A percentile compares a stretch with the other conserved stretches of the same genome.
These are phyloP conservation scores for Drosophila fungiperda DNA, from an alignment of 2,888 invertebrate genomes.

Conservation along the genomic window DNA sequence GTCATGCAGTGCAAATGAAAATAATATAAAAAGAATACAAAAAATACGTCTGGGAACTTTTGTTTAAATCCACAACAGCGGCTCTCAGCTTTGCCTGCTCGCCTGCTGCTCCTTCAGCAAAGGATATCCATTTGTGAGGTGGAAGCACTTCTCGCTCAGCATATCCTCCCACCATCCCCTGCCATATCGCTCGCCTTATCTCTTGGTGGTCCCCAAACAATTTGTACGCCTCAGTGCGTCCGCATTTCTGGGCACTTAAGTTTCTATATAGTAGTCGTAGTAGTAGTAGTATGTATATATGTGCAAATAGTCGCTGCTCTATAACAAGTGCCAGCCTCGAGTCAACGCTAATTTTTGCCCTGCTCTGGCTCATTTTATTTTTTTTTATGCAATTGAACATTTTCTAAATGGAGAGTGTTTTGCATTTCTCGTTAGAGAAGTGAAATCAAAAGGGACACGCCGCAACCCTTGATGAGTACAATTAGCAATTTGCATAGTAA, in stretches of 20 bases:
- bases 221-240: constrained; percentile 76
- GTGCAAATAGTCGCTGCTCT: constrained; percentile 6
- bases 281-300: neutral
- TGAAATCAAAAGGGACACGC: constrained; percentile 5
- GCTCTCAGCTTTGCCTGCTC: constrained; percentile 13
- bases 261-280: constrained; percentile 66
- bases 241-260: constrained; percentile 79
- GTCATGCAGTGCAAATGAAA: constrained; percentile 63
- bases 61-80: constrained; percentile 64
- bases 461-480: constrained; percentile 70
- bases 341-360: constrained; percentile 63
- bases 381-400: constrained; percentile 67
- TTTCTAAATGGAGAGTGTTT: constrained; percentile 76
- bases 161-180: neutral
- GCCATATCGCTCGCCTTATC: constrained; percentile 2
- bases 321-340: constrained; percentile 39
- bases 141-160: constrained; percentile 24
- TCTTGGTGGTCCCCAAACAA: constrained; percentile 70
- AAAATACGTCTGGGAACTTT: constrained; percentile 71
- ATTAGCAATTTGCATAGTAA: constrained; percentile 79
- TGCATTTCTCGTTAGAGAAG: constrained; percentile 73
- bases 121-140: constrained; percentile 38
- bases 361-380: constrained; percentile 58
- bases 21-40: constrained; percentile 19
- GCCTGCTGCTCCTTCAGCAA: constrained; percentile 15